Evolutionary conservation across 2,113 vertebrate species (phyloP), one percentile per base, ranked within the genome.

Genomic region (Ceyx melanurus): DNA sequence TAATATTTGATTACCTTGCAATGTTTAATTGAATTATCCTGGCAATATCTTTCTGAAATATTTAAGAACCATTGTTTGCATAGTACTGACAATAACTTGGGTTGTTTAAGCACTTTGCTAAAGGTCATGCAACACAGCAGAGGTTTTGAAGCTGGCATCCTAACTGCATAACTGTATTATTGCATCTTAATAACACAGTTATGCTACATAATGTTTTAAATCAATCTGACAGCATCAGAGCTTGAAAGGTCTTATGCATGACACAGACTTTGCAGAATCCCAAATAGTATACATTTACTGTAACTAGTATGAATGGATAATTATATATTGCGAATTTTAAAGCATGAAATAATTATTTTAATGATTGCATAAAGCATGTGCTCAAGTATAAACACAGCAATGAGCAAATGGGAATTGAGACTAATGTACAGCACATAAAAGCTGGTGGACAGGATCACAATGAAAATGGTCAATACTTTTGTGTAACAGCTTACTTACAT

Each of bases 321-420:
- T 95, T 96, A 89, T 56, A 73, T 74, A 92, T 83, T 86, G 74
- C 12, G 40, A 74, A 82, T 68, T 95, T 81, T 88, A 81, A 90
- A 89, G 48, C 79, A 96, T 71, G 60, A 93, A 93, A 82, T 70
- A 93, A 92, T 93, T 86, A 84, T 80, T 89, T 79, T 83, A 95
- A 96, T 92, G 87, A 64, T 18, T 28, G 25, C 35, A 58, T 78
- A 57, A 94, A 81, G 42, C n/a, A 67, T 81, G 61, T 66, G 76
- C 42, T 91, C 64, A 89, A 81, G 68, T 77, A 88, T 70, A 70
- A 90, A 60, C 70, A 78, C 74, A 91, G 94, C 94, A 96, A 95
- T 88, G 76, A 96, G 90, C 42, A 89, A 85, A 90, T 68, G 74
- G 57, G 57, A 90, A 82, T 92, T 84, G 67, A 48, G 66, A 77